A percentile compares a stretch with the other conserved stretches of the same genome.
Conservation (phyloP, 2,797 vertebrate species). For the Antrozous pallidus region DNA sequence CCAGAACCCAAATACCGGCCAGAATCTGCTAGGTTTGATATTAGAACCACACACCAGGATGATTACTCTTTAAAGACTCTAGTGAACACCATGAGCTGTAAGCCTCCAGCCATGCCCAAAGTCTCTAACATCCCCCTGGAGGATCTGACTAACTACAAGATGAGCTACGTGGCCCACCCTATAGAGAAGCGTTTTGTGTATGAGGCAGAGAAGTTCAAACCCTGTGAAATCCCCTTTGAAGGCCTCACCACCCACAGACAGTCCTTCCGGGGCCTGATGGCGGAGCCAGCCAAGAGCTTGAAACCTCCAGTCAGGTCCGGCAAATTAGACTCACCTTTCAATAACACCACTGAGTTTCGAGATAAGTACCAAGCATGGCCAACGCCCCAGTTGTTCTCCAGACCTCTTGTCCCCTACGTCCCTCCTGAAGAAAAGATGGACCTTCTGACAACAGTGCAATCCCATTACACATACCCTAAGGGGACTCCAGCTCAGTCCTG, state of each 20-base stretch:
- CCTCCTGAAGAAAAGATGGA: slow-evolving; percentile 78
- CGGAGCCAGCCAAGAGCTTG: slow-evolving; percentile 63
- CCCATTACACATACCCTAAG: slow-evolving; percentile 68
- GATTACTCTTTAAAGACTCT: slow-evolving; percentile 67
- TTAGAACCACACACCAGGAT: slow-evolving; percentile 72
- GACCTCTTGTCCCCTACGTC: slow-evolving; percentile 24
- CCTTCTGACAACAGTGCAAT: slow-evolving; percentile 71
- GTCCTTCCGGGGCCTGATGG: slow-evolving; percentile 62
- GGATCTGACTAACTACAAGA: slow-evolving; percentile 74
- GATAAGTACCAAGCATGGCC: slow-evolving; percentile 79
- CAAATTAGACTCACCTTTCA: slow-evolving; percentile 56
- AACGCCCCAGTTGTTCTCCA: background rate
- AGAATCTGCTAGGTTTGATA: slow-evolving; percentile 70
- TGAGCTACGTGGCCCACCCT: slow-evolving; percentile 70
- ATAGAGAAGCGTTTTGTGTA: slow-evolving; percentile 56
- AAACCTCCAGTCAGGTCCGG: slow-evolving; percentile 57
- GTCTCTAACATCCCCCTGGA: slow-evolving; percentile 67
- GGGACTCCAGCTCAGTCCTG: slow-evolving; percentile 64
- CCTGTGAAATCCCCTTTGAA: slow-evolving; percentile 72
- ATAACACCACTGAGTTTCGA: slow-evolving; percentile 68
- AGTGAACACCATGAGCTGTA: slow-evolving; percentile 69
- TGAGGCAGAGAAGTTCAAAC: slow-evolving; percentile 71
- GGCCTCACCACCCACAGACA: slow-evolving; percentile 75
- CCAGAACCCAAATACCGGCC: slow-evolving; percentile 44
- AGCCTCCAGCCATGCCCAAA: slow-evolving; percentile 49